phyloP scores from a whole-genome alignment of 2,888 invertebrate species.

The Sialis fuliginosa region DNA sequence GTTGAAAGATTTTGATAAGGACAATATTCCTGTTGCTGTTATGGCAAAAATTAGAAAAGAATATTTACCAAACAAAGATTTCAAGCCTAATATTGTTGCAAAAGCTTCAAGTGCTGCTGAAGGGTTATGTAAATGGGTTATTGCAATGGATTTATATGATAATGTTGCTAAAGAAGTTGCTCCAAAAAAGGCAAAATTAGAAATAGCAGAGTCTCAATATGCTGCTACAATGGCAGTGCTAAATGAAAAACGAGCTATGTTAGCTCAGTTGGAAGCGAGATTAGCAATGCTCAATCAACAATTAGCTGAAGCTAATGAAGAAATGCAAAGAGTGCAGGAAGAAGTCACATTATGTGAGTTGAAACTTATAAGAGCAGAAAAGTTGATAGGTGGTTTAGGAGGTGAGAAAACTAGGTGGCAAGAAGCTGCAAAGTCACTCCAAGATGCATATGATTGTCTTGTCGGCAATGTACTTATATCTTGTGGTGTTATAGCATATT shows the following conservation, averaged over 20 bases:
- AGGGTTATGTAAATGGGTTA: slow-evolving; percentile 80
- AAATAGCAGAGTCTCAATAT: slow-evolving; percentile 65
- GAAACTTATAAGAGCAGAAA: slow-evolving; percentile 72
- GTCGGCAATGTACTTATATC: slow-evolving; percentile 83
- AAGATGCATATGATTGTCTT: slow-evolving; percentile 58
- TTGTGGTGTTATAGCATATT: slow-evolving; percentile 75
- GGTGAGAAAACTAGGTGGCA: slow-evolving; percentile 82
- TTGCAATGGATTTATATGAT: slow-evolving; percentile 81
- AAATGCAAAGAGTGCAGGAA: slow-evolving; percentile 49
- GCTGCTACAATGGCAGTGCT: slow-evolving; percentile 69
- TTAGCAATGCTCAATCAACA: slow-evolving; percentile 53
- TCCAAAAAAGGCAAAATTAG: slow-evolving; percentile 69
- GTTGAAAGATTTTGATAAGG: slow-evolving; percentile 67
- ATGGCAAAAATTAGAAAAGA: slow-evolving; percentile 63
- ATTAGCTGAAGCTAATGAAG: slow-evolving; percentile 42
- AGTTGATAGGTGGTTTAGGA: slow-evolving; percentile 71
- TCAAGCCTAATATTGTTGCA: slow-evolving; percentile 61
- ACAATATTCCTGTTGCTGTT: slow-evolving; percentile 54
- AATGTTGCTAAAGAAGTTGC: slow-evolving; percentile 66
- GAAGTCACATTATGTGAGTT: slow-evolving; percentile 66
- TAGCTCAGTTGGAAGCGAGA: slow-evolving; percentile 57
- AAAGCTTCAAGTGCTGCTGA: slow-evolving; percentile 91
- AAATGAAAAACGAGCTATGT: slow-evolving; percentile 63
- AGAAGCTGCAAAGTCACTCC: slow-evolving; percentile 53
- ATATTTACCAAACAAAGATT: slow-evolving; percentile 56